Evolutionary conservation across 2,888 invertebrate genomes (phyloP).

Genomic region (Coelinius sp.): DNA sequence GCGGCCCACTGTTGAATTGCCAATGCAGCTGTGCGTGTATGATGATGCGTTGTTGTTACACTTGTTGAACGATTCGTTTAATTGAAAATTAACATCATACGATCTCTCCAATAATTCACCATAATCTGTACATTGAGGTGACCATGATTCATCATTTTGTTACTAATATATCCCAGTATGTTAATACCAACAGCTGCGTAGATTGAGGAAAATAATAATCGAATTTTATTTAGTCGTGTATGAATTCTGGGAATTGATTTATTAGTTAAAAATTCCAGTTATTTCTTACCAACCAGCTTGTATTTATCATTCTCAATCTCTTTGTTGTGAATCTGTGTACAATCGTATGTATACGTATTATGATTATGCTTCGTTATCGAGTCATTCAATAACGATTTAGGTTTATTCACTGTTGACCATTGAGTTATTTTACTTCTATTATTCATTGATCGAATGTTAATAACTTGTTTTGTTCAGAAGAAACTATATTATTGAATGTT

Average conservation of each 20-base stretch:
- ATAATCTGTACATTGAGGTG: background rate
- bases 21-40: slow-evolving; percentile 21
- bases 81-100: background rate
- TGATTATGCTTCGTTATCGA: slow-evolving; percentile 1
- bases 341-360: background rate
- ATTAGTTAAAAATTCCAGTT: background rate
- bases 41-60: background rate
- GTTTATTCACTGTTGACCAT: background rate
- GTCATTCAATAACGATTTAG: slow-evolving; percentile 13
- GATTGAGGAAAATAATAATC: background rate
- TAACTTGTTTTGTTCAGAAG: no score
- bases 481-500: no score
- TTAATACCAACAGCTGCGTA: background rate
- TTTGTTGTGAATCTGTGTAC: background rate
- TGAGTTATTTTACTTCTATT: no score
- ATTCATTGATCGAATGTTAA: no score
- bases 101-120: background rate
- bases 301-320: background rate
- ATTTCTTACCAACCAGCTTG: background rate
- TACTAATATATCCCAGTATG: background rate
- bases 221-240: background rate
- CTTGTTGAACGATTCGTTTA: slow-evolving; percentile 5
- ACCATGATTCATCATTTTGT: background rate
- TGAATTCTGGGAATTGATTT: background rate
- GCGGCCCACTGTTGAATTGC: no score